Evolutionary conservation across 2,113 vertebrate species (phyloP).

Genomic region (Polypterus bichir): DNA sequence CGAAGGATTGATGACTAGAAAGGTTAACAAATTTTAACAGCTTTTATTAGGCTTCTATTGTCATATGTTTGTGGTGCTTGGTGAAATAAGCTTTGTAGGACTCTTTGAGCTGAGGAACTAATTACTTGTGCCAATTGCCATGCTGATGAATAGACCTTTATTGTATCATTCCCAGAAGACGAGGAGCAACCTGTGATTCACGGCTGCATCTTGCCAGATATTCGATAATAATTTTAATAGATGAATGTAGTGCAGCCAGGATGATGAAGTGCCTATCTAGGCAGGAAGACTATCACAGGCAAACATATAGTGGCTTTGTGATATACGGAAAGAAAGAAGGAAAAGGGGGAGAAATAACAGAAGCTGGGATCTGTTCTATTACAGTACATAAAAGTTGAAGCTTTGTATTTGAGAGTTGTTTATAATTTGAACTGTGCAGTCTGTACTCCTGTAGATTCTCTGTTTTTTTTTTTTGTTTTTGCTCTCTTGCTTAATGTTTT

Average conservation of each 20-base stretch:
- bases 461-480: too few species aligned
- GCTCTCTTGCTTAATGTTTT: not conserved
- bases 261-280: slow-evolving; percentile 86
- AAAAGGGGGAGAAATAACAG: too few species aligned
- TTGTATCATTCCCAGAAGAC: slow-evolving; percentile 71
- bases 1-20: slow-evolving; percentile 59
- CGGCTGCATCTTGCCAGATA: slow-evolving; percentile 66
- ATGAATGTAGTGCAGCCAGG: slow-evolving; percentile 80
- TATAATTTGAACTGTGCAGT: too few species aligned
- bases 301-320: slow-evolving; percentile 60
- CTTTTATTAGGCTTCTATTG: slow-evolving; percentile 71
- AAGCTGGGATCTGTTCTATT: too few species aligned
- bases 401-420: too few species aligned
- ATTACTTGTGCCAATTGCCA: slow-evolving; percentile 73
- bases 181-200: slow-evolving; percentile 61
- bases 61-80: slow-evolving; percentile 59
- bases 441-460: too few species aligned
- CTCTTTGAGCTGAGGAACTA: slow-evolving; percentile 69
- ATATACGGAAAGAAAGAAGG: slow-evolving; percentile 15
- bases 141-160: slow-evolving; percentile 83
- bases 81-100: slow-evolving; percentile 71
- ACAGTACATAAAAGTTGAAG: too few species aligned
- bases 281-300: slow-evolving; percentile 67
- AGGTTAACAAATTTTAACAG: slow-evolving; percentile 67
- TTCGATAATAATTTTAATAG: slow-evolving; percentile 96